phyloP scores from a whole-genome alignment of 2,797 vertebrate species.

The Buceros bicornis region DNA sequence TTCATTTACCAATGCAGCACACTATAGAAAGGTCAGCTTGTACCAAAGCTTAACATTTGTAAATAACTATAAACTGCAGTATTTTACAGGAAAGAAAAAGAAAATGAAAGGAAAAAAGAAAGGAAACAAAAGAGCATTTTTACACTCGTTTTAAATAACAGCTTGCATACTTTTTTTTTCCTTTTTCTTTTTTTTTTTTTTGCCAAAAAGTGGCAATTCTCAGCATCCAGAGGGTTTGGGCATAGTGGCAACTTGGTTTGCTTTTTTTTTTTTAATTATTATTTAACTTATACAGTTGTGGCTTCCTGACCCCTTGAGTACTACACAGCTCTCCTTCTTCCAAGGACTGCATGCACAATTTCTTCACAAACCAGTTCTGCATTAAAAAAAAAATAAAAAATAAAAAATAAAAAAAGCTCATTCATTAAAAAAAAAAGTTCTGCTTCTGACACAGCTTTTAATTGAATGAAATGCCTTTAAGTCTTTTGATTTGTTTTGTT shows the following conservation, averaged over 20 bases:
- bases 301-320: constrained; percentile 77
- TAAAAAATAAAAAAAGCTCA: constrained; percentile 53
- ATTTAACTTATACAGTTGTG: constrained; percentile 67
- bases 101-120: constrained; percentile 67
- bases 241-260: constrained; percentile 77
- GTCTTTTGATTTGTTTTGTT: constrained; percentile 53
- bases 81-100: constrained; percentile 90
- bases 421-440: constrained; percentile 73
- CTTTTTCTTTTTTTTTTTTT: constrained; percentile 48
- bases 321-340: constrained; percentile 77
- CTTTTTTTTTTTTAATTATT: constrained; percentile 2
- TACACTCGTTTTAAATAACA: constrained; percentile 86
- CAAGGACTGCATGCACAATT: constrained; percentile 78
- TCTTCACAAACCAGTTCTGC: constrained; percentile 79
- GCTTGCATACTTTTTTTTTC: constrained; percentile 87
- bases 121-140: constrained; percentile 80
- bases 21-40: constrained; percentile 92
- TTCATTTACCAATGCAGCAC: constrained; percentile 84
- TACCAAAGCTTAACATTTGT: constrained; percentile 96
- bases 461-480: constrained; percentile 81
- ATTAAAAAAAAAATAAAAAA: constrained; percentile 58
- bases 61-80: constrained; percentile 94
- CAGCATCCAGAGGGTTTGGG: constrained; percentile 82
- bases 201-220: constrained; percentile 81
- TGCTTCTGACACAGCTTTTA: constrained; percentile 80